phyloP scores from a whole-genome alignment of 2,797 vertebrate species.

The Hybognathus amarus region DNA sequence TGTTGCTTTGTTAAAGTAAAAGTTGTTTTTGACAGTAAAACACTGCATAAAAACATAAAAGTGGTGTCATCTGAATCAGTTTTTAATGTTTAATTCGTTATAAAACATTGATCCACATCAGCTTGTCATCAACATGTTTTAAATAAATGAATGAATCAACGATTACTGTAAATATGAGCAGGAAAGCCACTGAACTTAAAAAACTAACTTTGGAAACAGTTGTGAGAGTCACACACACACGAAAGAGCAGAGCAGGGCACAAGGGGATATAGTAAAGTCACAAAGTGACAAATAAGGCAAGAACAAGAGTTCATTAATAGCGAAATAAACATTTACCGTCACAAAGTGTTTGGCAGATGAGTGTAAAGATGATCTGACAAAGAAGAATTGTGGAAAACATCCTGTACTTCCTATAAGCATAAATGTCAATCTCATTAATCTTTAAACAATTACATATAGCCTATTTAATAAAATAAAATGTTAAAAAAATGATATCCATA shows the following conservation, averaged over 20 bases:
- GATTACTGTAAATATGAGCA: no score
- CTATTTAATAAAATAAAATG: not conserved
- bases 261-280: not conserved
- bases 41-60: no score
- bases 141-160: not conserved
- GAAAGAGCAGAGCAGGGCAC: no score
- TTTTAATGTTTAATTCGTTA: not conserved
- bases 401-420: not conserved
- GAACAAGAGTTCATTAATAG: not conserved
- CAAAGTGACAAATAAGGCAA: not conserved
- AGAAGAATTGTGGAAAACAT: not conserved
- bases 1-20: not conserved
- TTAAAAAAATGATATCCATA: not conserved
- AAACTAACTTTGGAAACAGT: not conserved
- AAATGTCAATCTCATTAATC: not conserved
- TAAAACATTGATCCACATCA: not conserved
- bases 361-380: not conserved
- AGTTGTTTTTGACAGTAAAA: not conserved
- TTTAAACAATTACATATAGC: not conserved
- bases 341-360: not conserved
- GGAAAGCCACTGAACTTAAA: no score
- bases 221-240: not conserved
- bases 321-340: constrained; percentile 11
- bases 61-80: no score
- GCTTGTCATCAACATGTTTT: not conserved